Conservation (phyloP, 1,140 invertebrate genomes). For the Cyphomyrmex costatus region DNA sequence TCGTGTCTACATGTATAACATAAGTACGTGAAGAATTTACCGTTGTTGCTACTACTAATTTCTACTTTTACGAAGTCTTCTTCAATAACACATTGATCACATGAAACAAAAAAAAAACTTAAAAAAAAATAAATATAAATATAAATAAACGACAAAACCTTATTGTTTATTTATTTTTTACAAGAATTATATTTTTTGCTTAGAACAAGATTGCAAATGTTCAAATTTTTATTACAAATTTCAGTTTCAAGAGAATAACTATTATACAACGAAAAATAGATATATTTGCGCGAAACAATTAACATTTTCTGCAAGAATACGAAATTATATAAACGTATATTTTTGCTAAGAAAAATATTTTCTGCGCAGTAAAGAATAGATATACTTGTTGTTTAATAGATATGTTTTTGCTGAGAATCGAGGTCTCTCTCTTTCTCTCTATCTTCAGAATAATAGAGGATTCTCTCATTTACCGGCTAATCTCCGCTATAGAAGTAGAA, state of each 20-base stretch:
- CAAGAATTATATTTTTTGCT: background rate
- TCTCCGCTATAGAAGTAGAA: background rate
- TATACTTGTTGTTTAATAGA: background rate
- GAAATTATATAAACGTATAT: no score
- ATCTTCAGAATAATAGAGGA: background rate
- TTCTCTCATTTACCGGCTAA: conserved; percentile 2
- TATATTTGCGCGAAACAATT: background rate
- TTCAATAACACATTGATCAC: background rate
- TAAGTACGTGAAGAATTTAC: background rate
- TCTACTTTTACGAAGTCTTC: background rate
- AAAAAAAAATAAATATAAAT: no score
- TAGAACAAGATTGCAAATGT: background rate
- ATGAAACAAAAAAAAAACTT: background rate
- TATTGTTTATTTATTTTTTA: background rate
- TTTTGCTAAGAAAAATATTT: background rate
- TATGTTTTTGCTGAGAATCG: background rate
- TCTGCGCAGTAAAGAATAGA: background rate
- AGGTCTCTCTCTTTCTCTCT: background rate
- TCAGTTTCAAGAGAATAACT: background rate
- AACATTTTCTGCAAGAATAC: background rate
- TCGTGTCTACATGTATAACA: background rate
- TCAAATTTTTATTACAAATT: no score
- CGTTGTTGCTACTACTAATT: conserved; percentile 4
- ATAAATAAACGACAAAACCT: background rate
- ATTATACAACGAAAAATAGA: background rate